Conservation (phyloP, 2,797 vertebrate species). For the Austrolebias charrua region DNA sequence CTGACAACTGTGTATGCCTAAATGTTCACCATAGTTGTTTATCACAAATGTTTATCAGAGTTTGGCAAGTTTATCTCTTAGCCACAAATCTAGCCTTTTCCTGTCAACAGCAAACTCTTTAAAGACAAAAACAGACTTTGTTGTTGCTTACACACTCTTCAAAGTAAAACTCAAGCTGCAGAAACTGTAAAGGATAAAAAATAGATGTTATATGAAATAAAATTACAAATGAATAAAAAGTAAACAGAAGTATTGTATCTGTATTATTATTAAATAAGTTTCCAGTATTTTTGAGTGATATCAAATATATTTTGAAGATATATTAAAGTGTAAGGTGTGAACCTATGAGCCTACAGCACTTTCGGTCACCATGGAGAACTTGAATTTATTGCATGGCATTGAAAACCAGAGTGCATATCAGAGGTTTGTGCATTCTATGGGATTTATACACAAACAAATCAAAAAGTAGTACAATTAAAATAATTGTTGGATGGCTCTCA, state of each 20-base stretch:
- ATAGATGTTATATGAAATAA: too few species aligned
- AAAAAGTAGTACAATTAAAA: conserved; percentile 23
- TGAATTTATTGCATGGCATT: conserved; percentile 1
- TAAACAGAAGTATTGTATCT: neutral
- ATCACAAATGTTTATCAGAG: too few species aligned
- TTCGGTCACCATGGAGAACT: neutral
- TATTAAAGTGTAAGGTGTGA: conserved; percentile 4
- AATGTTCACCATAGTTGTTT: too few species aligned
- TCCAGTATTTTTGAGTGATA: neutral
- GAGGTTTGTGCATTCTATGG: conserved; percentile 20
- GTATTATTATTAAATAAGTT: neutral
- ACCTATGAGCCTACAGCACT: neutral
- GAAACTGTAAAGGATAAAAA: neutral
- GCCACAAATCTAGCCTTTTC: too few species aligned
- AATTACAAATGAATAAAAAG: neutral
- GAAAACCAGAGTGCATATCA: conserved; percentile 14
- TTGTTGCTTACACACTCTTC: too few species aligned
- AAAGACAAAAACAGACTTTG: neutral
- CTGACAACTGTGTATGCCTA: too few species aligned
- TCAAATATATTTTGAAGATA: too few species aligned
- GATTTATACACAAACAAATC: conserved; percentile 33
- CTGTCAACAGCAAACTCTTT: neutral
- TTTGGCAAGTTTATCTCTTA: too few species aligned
- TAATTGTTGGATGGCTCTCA: conserved; percentile 30
- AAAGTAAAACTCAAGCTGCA: neutral